Evolutionary conservation across 1,140 invertebrate species (phyloP).

Genomic region (Limonius californicus): DNA sequence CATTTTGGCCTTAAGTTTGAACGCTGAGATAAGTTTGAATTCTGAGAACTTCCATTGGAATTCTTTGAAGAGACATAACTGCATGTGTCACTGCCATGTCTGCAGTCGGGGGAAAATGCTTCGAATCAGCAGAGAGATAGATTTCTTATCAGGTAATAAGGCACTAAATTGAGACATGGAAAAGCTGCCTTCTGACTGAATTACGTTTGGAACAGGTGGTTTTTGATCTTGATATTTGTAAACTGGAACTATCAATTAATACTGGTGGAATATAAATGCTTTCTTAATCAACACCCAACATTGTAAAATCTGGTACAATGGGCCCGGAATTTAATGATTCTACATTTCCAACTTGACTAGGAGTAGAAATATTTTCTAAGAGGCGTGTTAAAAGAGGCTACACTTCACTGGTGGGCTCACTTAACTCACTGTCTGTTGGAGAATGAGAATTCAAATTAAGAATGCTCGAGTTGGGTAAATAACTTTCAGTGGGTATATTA

Average conservation of each 20-base stretch:
- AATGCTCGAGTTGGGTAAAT: constrained; percentile 7
- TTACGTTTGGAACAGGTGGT: not conserved
- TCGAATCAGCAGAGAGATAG: not conserved
- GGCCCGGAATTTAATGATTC: not conserved
- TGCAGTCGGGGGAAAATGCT: not conserved
- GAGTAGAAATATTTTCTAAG: not conserved
- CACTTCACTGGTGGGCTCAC: not conserved
- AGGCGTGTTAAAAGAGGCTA: not conserved
- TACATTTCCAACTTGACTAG: no score
- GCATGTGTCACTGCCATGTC: not conserved
- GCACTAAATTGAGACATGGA: not conserved
- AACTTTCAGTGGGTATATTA: not conserved
- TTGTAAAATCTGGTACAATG: not conserved
- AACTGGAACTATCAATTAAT: no score
- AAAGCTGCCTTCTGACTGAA: not conserved
- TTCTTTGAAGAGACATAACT: not conserved
- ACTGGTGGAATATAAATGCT: no score
- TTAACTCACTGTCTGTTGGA: not conserved
- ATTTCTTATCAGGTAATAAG: not conserved
- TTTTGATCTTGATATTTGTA: no score
- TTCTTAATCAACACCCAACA: not conserved
- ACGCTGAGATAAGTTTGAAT: not conserved
- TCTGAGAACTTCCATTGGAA: constrained; percentile 2
- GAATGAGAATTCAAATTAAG: not conserved
- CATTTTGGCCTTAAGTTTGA: constrained; percentile 18